A percentile compares a stretch with the other conserved stretches of the same genome.
phyloP scores from a whole-genome alignment of 2,797 vertebrate genomes.

The Anguilla megastoma region DNA sequence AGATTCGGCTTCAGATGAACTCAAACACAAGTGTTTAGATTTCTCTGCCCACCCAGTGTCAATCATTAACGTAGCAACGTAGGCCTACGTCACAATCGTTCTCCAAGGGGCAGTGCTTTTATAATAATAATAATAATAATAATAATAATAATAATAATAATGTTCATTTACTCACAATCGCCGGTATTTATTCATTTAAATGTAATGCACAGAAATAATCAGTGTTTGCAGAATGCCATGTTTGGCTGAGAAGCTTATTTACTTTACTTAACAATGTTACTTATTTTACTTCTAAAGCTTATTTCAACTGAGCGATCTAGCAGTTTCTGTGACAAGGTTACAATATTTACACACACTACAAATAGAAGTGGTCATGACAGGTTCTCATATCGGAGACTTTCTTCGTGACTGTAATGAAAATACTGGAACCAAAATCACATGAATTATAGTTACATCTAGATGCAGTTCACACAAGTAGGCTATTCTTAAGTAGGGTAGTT shows the following conservation, averaged over 20 bases:
- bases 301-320: background rate
- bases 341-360: background rate
- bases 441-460: background rate
- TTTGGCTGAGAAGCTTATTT: no score
- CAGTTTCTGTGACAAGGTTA: background rate
- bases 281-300: background rate
- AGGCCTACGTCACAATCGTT: background rate
- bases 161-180: no score
- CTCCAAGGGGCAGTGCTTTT: background rate
- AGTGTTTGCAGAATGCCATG: no score
- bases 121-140: background rate
- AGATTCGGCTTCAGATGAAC: background rate
- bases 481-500: background rate
- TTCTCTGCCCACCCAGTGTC: background rate
- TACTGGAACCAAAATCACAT: background rate
- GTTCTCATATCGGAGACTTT: background rate
- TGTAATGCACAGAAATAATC: no score
- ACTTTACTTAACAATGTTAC: background rate
- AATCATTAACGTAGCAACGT: background rate
- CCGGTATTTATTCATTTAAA: no score
- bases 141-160: no score
- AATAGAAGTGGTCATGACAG: background rate
- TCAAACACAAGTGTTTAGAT: background rate
- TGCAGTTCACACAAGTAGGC: background rate
- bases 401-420: background rate